Conservation (phyloP, 2,113 vertebrate genomes). For the Gobio gobio region DNA sequence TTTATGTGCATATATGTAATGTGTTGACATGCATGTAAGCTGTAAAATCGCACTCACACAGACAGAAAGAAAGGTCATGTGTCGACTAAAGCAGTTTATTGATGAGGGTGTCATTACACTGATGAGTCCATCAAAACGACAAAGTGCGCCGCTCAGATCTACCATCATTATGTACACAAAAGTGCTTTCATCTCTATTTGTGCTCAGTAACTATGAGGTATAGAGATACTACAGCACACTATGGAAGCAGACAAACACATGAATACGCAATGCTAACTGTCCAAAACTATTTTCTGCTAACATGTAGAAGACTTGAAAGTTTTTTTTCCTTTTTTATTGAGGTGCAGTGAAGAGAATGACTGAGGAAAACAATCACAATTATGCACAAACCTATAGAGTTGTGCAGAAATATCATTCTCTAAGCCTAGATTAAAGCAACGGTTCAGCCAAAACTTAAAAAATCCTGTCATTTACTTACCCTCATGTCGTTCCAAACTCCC, state of each 20-base stretch:
- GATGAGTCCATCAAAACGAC: slow-evolving; percentile 43
- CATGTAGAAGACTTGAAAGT: slow-evolving; percentile 23
- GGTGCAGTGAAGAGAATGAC: not conserved
- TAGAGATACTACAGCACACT: slow-evolving; percentile 30
- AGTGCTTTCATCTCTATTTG: slow-evolving; percentile 53
- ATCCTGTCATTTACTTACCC: not conserved
- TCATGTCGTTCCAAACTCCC: not conserved
- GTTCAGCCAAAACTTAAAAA: not conserved
- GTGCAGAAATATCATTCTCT: not conserved
- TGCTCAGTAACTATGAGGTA: slow-evolving; percentile 28
- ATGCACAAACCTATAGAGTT: not conserved
- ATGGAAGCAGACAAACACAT: slow-evolving; percentile 30
- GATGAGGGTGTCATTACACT: slow-evolving; percentile 46
- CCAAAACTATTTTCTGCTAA: not conserved
- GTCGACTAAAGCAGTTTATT: slow-evolving; percentile 55
- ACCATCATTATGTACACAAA: slow-evolving; percentile 46
- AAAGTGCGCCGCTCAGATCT: not conserved
- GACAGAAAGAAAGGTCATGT: slow-evolving; percentile 35
- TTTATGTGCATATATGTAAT: not conserved
- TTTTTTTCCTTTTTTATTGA: slow-evolving; percentile 30
- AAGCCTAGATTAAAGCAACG: not conserved
- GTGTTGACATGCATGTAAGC: not conserved
- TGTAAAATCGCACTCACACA: slow-evolving; percentile 1
- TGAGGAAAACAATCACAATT: slow-evolving; percentile 35
- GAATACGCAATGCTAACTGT: slow-evolving; percentile 14